Evolutionary conservation across 2,888 invertebrate genomes (phyloP), one percentile per base, ranked within the genome.

Genomic region (Prenolepis imparis): DNA sequence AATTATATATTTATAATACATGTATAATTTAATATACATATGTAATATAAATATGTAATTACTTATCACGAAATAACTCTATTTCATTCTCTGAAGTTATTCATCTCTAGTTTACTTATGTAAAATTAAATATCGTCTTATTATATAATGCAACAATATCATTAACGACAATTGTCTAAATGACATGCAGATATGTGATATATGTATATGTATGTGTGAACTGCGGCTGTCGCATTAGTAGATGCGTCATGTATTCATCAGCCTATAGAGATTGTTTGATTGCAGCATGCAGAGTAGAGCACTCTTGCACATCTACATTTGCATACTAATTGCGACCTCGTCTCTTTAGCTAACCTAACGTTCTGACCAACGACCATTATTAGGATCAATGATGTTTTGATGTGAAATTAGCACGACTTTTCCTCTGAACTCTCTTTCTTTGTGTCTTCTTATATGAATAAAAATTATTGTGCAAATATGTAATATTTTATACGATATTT

Each of bases 221-320:
- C 36, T 77, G 68, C 11, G 41, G 12, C 44, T 44, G 59, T 32
- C 39, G 52, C 81, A 36, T 72, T 80, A 70, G 32, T 81, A 70
- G 32, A 41, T 15, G 67, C 80, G 68, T 80, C 72, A 57, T 70
- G 44, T 81, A 68, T 78, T 66, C 64, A 67, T 78, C 39, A n/a
- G 39, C 3, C 18, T 80, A 55, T 44, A 70, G 59, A 68, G 61
- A 72, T 81, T 21, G 32, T 52, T 59, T 73, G 72, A 81, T 81
- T 72, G 67, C 52, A 12, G 21, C 70, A 72, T 41, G 52, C 66
- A 81, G 74, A 73, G 81, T 73, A 57, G 44, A 66, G 32, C 72
- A 86, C 68, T 77, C 70, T 57, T 32, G 73, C 39, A 18, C 57
- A 70, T 67, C 81, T 41, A 70, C 74, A 84, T 87, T 87, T 85